Base-by-base conservation (phyloP, 2,888 invertebrate species). In the Netelia inedita region DNA sequence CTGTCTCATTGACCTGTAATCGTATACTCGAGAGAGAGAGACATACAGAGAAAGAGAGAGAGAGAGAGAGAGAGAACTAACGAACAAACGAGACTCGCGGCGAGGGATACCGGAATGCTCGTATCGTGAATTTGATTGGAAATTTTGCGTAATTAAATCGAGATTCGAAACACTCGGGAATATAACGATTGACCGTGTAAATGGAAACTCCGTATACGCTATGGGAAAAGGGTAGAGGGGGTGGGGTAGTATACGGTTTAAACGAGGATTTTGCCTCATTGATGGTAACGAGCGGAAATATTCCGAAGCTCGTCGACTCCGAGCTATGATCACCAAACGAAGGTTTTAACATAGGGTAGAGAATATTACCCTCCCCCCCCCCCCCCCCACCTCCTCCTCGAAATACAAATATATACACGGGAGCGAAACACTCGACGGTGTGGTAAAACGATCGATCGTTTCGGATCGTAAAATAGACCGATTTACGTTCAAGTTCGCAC, bases 141-240 rank as follows among this genome's bases (percentile, higher is more conserved):
- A 76, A 84, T 65, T 73, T 82, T 59, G 28, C 61, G 82, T 79
- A 82, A 85, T 85, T 79, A 82, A 85, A 85, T 85, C n/a, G 79
- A 66, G 59, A 79, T 53, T 85, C 53, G 59, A 43, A 75, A 61
- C 63, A 28, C 59, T 66, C 16, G 46, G 11, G 57, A 10, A 10
- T 50, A 53, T 16, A 28, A 28, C 16, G 28, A 63, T 63, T 11
- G 28, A 2, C 50, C 21, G 41, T 14, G 41, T 35, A n/a, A 21
- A 75, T 53, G 11, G 1, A 23, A 9, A 65, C 61, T 43, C 59
- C 11, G 19, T 43, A 43, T 66, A 53, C n/a, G 19, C 28, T 2
- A 46, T 46, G 46, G 2, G 1, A 2, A n/a, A 3, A 41, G 28
- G 5, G 28, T 0, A 6, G 5, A 5, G 28, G 5, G 5, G 28